These are phyloP conservation scores for Drosophila mayaguana DNA, from an alignment of 2,888 invertebrate species.

Conservation along the genomic window DNA sequence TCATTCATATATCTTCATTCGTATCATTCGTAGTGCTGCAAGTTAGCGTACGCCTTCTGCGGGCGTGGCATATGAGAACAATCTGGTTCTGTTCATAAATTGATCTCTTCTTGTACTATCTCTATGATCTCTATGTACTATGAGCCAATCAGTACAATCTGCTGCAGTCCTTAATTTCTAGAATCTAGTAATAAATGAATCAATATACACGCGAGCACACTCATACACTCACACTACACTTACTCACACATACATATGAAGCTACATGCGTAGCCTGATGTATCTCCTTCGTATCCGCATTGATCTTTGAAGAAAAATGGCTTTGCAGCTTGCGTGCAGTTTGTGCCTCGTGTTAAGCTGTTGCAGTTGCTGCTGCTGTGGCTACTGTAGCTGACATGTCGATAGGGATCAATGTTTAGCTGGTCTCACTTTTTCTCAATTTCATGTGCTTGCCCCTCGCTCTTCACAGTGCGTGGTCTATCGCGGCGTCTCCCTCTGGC, in stretches of 20 bases:
- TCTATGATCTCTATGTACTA: too few relatives aligned
- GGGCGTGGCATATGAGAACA: background rate
- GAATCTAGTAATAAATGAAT: constrained; percentile 3
- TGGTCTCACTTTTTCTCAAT: constrained; percentile 69
- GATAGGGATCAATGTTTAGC: constrained; percentile 83
- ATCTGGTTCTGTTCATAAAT: background rate
- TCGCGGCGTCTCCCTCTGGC: constrained; percentile 38
- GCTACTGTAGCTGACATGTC: constrained; percentile 61
- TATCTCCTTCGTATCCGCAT: constrained; percentile 18
- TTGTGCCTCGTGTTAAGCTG: constrained; percentile 69
- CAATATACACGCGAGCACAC: background rate
- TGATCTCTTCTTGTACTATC: background rate
- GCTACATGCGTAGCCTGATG: background rate
- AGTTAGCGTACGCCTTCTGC: background rate
- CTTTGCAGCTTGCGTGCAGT: constrained; percentile 45
- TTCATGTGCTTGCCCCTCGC: constrained; percentile 37
- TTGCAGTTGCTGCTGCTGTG: constrained; percentile 62
- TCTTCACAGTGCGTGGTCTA: background rate
- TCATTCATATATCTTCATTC: background rate
- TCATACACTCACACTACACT: background rate
- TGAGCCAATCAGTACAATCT: background rate
- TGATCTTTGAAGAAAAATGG: constrained; percentile 31
- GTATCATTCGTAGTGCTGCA: background rate
- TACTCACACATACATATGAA: background rate
- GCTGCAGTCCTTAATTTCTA: background rate